Conservation (phyloP, 2,888 invertebrate genomes). For the Blastobasis adustella region DNA sequence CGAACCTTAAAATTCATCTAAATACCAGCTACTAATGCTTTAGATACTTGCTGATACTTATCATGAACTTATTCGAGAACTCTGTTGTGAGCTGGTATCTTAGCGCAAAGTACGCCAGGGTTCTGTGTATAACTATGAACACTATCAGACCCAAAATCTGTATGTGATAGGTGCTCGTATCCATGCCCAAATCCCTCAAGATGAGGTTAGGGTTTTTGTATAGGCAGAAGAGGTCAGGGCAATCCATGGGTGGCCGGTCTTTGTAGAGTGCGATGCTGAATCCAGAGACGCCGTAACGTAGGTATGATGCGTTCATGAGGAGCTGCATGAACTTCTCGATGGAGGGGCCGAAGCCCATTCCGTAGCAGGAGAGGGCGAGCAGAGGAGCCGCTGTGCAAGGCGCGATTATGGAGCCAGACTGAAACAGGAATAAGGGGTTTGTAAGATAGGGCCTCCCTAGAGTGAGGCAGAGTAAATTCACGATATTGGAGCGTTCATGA, state of each 20-base stretch:
- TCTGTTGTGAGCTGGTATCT: constrained; percentile 72
- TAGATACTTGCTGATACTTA: constrained; percentile 69
- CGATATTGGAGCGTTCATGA: no score
- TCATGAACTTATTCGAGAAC: constrained; percentile 71
- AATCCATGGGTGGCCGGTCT: constrained; percentile 75
- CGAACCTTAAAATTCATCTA: no score
- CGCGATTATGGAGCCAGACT: constrained; percentile 77
- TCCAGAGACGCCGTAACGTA: constrained; percentile 81
- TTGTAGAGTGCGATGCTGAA: constrained; percentile 74
- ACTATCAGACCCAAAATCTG: constrained; percentile 74
- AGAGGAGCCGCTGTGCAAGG: constrained; percentile 73
- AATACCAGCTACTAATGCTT: constrained; percentile 52
- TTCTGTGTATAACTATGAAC: constrained; percentile 73
- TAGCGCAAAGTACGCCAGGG: constrained; percentile 72
- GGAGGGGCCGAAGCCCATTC: constrained; percentile 75
- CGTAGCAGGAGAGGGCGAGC: constrained; percentile 75
- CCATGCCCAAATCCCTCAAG: constrained; percentile 79
- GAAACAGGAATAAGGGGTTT: constrained; percentile 27
- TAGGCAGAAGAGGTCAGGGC: constrained; percentile 68
- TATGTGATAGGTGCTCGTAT: constrained; percentile 54
- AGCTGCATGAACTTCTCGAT: constrained; percentile 71
- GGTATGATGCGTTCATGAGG: constrained; percentile 76
- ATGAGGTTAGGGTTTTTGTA: constrained; percentile 77
- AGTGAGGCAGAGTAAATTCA: no score
- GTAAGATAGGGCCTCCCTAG: no score